Evolutionary conservation across 1,140 invertebrate species (phyloP).

Genomic region (Anthonomus grandis): DNA sequence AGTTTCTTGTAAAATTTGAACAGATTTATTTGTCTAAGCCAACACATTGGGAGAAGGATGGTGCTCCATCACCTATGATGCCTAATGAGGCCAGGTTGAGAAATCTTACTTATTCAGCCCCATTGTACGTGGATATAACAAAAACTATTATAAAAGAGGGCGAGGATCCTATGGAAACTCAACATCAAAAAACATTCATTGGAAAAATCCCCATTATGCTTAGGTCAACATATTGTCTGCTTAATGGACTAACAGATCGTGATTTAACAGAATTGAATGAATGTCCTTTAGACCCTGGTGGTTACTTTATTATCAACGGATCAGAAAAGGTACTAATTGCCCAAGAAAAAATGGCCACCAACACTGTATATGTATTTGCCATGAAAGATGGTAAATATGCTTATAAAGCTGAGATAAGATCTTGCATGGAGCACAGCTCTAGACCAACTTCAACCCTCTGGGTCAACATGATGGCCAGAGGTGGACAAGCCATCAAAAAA

Average conservation of each 20-base stretch:
- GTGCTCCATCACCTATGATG: constrained; percentile 98
- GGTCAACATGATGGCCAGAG: constrained; percentile 99
- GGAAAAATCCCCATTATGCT: constrained; percentile 99
- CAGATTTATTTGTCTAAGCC: constrained; percentile 99
- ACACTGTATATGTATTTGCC: constrained; percentile 98
- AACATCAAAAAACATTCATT: constrained; percentile 97
- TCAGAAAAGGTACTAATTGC: constrained; percentile 97
- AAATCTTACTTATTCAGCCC: constrained; percentile 93
- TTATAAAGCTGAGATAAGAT: constrained; percentile 95
- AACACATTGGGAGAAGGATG: constrained; percentile 99
- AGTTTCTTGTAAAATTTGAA: constrained; percentile 94
- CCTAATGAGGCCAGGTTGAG: constrained; percentile 93
- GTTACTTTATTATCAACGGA: constrained; percentile 95
- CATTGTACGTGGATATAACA: constrained; percentile 96
- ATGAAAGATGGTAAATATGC: constrained; percentile 99
- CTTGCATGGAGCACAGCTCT: constrained; percentile 90
- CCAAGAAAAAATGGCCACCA: constrained; percentile 99
- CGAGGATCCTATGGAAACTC: constrained; percentile 87
- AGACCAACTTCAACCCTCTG: constrained; percentile 95
- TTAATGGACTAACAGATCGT: constrained; percentile 92
- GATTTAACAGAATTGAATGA: constrained; percentile 98
- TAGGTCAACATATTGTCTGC: constrained; percentile 91
- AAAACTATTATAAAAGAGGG: constrained; percentile 91
- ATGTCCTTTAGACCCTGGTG: constrained; percentile 96
- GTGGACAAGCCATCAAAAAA: constrained; percentile 92